Evolutionary conservation across 2,113 vertebrate species (phyloP).

Genomic region (Puntigrus tetrazona): DNA sequence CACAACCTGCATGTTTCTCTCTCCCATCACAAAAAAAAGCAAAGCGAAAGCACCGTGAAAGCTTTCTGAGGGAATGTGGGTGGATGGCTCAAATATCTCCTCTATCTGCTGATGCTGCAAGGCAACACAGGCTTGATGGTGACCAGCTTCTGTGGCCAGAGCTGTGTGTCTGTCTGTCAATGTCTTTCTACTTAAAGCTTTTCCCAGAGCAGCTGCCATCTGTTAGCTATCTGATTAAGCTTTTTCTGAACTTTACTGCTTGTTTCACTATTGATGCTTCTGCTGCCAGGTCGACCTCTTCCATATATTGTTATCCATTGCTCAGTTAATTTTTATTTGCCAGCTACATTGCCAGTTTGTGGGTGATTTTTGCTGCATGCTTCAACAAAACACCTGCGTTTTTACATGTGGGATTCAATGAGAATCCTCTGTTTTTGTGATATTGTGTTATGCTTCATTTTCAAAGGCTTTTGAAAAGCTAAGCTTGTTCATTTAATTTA

Average conservation of each 20-base stretch:
- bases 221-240: constrained; percentile 64
- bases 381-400: constrained; percentile 74
- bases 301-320: constrained; percentile 72
- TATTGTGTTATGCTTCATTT: constrained; percentile 33
- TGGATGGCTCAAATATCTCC: constrained; percentile 71
- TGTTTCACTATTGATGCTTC: constrained; percentile 73
- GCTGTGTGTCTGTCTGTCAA: constrained; percentile 65
- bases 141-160: constrained; percentile 65
- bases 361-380: constrained; percentile 72
- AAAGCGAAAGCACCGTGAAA: constrained; percentile 44
- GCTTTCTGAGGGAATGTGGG: constrained; percentile 60
- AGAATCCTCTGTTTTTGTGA: constrained; percentile 32
- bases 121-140: constrained; percentile 82
- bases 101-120: constrained; percentile 77
- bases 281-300: constrained; percentile 77
- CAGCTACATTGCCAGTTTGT: constrained; percentile 84
- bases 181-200: constrained; percentile 59
- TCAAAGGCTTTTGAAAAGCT: constrained; percentile 36
- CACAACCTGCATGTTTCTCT: constrained; percentile 82
- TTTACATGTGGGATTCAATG: constrained; percentile 38
- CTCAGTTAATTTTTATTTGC: constrained; percentile 81
- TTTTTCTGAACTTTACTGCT: constrained; percentile 60
- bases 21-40: constrained; percentile 56
- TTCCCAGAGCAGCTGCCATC: constrained; percentile 72
- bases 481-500: constrained; percentile 37